Percentiles rank a stretch among this genome's conserved stretches.
Conservation (phyloP, 2,797 vertebrate species). For the Fratercula arctica region DNA sequence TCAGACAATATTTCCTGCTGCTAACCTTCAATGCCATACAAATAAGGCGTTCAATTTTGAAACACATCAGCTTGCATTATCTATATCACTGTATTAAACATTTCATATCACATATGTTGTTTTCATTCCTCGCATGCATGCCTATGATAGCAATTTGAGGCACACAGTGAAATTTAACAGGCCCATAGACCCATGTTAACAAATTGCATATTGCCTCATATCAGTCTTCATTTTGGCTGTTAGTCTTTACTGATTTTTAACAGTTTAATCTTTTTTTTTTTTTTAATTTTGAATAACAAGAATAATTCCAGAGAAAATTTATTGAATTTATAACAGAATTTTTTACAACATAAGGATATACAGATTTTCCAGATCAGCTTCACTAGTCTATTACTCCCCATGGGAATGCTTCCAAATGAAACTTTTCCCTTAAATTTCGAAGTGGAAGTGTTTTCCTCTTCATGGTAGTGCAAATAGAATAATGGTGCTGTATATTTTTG, state of each 20-base stretch:
- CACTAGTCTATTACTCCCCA: not conserved
- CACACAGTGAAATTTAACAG: not conserved
- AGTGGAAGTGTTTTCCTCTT: not conserved
- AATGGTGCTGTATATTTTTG: not conserved
- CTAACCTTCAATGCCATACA: slow-evolving; percentile 17
- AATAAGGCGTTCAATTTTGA: slow-evolving; percentile 46
- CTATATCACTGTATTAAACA: slow-evolving; percentile 23
- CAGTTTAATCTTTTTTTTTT: not conserved
- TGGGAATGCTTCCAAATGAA: not conserved
- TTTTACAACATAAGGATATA: not conserved
- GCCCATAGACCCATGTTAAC: not conserved
- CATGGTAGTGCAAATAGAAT: not conserved
- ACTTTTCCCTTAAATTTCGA: not conserved
- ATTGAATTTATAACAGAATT: not conserved
- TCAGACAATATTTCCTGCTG: not conserved
- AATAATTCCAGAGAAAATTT: not conserved
- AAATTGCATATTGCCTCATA: not conserved
- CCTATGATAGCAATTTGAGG: not conserved
- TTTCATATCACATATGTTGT: not conserved
- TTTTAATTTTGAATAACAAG: not conserved
- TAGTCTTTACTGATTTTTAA: not conserved
- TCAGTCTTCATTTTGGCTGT: not conserved
- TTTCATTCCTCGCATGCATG: slow-evolving; percentile 12
- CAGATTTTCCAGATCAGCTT: not conserved
- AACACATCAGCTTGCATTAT: slow-evolving; percentile 14